phyloP scores from a whole-genome alignment of 1,140 invertebrate species.

The Halesus radiatus region DNA sequence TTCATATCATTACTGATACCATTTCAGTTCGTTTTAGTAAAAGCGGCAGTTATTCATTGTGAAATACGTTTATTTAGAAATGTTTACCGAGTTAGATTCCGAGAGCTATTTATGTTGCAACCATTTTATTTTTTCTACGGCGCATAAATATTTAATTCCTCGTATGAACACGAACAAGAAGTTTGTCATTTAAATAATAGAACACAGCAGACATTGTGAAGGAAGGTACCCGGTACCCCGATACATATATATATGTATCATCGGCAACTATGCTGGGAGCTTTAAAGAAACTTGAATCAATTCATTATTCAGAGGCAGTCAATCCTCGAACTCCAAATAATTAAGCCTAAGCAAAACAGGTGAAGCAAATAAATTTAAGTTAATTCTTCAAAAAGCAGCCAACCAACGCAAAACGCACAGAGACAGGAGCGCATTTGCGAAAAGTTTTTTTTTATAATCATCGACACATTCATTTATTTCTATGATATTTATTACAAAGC shows the following conservation, averaged over 20 bases:
- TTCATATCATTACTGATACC: too few species aligned
- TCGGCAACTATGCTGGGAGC: constrained; percentile 1
- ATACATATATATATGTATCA: not conserved
- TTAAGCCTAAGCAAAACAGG: not conserved
- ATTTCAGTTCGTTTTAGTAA: too few species aligned
- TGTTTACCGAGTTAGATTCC: not conserved
- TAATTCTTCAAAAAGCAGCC: not conserved
- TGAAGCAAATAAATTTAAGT: constrained; percentile 17
- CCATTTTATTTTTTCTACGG: constrained; percentile 17
- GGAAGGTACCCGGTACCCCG: too few species aligned
- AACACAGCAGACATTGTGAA: constrained; percentile 10
- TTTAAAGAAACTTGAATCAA: constrained; percentile 31
- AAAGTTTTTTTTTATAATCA: too few species aligned
- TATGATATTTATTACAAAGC: too few species aligned
- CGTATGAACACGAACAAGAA: constrained; percentile 14
- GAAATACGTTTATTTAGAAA: too few species aligned
- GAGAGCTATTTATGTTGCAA: not conserved
- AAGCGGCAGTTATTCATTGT: too few species aligned
- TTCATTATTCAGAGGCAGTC: constrained; percentile 27
- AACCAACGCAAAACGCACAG: too few species aligned
- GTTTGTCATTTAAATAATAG: constrained; percentile 37
- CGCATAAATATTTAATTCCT: constrained; percentile 20
- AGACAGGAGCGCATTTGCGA: too few species aligned
- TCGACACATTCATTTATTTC: too few species aligned
- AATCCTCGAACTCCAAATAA: constrained; percentile 23